Evolutionary conservation across 2,797 vertebrate genomes (phyloP).

Genomic region (Myripristis jacobus): DNA sequence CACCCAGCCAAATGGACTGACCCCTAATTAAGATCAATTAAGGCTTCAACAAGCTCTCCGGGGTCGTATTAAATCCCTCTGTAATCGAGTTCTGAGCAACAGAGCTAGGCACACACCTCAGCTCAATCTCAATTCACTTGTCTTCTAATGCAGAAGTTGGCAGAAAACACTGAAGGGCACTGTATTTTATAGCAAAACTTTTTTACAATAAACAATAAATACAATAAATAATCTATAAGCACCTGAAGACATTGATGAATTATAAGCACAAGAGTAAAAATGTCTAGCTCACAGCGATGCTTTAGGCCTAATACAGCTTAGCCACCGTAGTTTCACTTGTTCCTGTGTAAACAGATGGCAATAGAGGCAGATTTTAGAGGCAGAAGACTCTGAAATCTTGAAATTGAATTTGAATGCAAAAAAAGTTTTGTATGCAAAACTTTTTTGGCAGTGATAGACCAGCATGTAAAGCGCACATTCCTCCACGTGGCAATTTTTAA

Average conservation of each 20-base stretch:
- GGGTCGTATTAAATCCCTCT: slow-evolving; percentile 49
- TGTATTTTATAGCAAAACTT: not conserved
- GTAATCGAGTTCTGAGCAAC: slow-evolving; percentile 17
- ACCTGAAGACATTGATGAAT: not conserved
- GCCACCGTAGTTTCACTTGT: no score
- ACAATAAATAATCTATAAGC: not conserved
- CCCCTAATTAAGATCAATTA: slow-evolving; percentile 81
- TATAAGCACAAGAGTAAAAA: no score
- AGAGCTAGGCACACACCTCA: slow-evolving; percentile 9
- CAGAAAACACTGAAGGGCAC: slow-evolving; percentile 9
- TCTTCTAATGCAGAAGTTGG: slow-evolving; percentile 3
- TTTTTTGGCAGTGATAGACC: no score
- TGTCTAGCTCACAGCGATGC: no score
- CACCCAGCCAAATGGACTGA: slow-evolving; percentile 66
- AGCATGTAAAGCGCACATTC: no score
- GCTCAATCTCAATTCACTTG: slow-evolving; percentile 15
- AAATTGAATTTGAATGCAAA: no score
- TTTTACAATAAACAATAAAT: not conserved
- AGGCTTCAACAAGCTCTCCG: slow-evolving; percentile 46
- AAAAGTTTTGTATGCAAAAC: no score
- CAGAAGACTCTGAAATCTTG: no score
- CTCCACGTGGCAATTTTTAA: no score
- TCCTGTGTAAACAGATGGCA: no score
- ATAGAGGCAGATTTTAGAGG: no score
- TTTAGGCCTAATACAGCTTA: no score